These are phyloP conservation scores for Thripadectes ignobilis DNA, from an alignment of 2,797 vertebrate species.

Conservation along the genomic window DNA sequence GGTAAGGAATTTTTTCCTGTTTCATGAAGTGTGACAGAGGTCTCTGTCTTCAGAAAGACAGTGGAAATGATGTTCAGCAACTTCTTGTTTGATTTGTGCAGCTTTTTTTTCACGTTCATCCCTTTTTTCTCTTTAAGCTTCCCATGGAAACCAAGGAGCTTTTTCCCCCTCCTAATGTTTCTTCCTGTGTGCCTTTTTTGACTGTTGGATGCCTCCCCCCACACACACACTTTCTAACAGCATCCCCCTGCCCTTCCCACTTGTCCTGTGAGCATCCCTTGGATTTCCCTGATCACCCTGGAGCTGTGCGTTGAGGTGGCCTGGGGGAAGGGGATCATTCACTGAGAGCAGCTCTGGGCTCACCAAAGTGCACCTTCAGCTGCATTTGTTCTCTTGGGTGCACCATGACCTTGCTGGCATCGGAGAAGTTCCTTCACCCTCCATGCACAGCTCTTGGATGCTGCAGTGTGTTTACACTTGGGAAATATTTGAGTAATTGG, in stretches of 20 bases:
- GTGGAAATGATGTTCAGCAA: background rate
- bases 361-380: background rate
- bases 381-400: background rate
- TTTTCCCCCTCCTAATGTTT: background rate
- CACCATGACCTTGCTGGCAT: background rate
- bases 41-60: background rate
- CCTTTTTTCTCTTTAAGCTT: background rate
- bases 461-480: background rate
- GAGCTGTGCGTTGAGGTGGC: background rate
- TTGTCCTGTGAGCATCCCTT: background rate
- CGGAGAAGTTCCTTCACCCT: background rate
- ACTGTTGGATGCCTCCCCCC: rapidly evolving
- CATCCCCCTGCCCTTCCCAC: background rate
- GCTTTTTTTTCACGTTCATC: background rate
- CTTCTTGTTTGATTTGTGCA: background rate
- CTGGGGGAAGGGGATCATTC: background rate
- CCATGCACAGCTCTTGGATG: background rate
- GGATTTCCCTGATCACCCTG: rapidly evolving
- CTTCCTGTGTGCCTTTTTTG: background rate
- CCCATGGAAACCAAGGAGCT: background rate
- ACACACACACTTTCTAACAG: background rate
- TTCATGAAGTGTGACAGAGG: background rate
- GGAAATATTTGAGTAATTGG: constrained; percentile 11
- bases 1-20: background rate
- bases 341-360: background rate